phyloP scores from a whole-genome alignment of 2,113 vertebrate species.

The Arothron firmamentum region DNA sequence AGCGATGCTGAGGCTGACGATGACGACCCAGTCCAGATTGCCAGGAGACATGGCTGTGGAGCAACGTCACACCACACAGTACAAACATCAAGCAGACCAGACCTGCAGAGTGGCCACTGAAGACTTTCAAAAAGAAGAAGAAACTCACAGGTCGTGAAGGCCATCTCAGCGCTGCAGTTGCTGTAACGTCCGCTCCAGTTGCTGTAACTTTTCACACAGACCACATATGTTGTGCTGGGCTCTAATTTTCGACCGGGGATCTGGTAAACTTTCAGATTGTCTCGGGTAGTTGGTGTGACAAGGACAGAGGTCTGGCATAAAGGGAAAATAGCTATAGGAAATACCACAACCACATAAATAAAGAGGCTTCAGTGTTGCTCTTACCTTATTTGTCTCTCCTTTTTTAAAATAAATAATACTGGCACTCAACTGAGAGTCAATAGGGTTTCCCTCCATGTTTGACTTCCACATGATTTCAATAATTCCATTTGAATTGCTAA shows the following conservation, averaged over 20 bases:
- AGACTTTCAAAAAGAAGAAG: neutral
- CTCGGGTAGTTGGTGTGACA: fast-evolving
- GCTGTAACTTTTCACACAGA: slow-evolving; percentile 39
- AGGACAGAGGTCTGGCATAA: fast-evolving
- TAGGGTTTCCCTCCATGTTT: fast-evolving
- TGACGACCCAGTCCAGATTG: neutral
- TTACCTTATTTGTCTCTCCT: slow-evolving; percentile 39
- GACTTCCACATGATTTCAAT: slow-evolving; percentile 42
- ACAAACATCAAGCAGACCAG: too few relatives aligned
- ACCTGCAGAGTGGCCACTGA: too few relatives aligned
- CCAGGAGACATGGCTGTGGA: slow-evolving; percentile 38
- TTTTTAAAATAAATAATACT: slow-evolving; percentile 49
- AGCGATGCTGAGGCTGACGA: slow-evolving; percentile 37
- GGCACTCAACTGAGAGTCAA: fast-evolving
- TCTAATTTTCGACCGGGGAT: slow-evolving; percentile 42
- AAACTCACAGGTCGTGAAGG: slow-evolving; percentile 62
- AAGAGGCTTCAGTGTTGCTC: neutral
- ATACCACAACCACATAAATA: neutral
- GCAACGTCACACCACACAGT: neutral
- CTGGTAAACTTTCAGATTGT: neutral
- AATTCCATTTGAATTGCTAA: slow-evolving; percentile 34
- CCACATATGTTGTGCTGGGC: slow-evolving; percentile 43
- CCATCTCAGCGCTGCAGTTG: slow-evolving; percentile 53
- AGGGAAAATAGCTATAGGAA: neutral
- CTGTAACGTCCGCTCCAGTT: fast-evolving